These are phyloP conservation scores for Pseudachorutes palmiensis DNA, from an alignment of 1,140 invertebrate species.

Conservation along the genomic window DNA sequence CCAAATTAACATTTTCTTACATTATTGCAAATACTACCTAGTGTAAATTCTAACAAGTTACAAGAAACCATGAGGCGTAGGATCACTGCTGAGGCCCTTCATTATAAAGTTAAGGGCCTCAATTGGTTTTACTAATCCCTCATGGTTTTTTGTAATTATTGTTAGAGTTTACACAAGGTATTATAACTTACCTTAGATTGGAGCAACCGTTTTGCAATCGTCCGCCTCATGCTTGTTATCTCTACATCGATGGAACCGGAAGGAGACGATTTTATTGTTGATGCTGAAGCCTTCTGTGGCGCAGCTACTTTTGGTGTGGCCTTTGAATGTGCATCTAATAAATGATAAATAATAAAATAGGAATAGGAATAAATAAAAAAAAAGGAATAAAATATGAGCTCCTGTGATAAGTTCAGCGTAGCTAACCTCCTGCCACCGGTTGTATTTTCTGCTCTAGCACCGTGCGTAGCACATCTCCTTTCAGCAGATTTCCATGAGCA, in stretches of 20 bases:
- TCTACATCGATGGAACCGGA: slow-evolving; percentile 42
- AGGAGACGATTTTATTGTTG: background rate
- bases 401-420: background rate
- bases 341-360: too few relatives aligned
- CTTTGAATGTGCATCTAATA: too few relatives aligned
- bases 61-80: too few relatives aligned
- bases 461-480: slow-evolving; percentile 56
- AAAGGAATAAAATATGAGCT: background rate
- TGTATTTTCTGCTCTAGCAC: slow-evolving; percentile 51
- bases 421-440: slow-evolving; percentile 16
- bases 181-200: slow-evolving; percentile 49
- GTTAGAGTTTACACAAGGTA: background rate
- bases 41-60: too few relatives aligned
- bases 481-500: slow-evolving; percentile 52
- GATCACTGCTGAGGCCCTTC: too few relatives aligned
- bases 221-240: slow-evolving; percentile 44
- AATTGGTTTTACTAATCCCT: too few relatives aligned
- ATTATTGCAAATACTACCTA: too few relatives aligned
- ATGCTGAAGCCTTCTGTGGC: background rate
- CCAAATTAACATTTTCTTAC: background rate
- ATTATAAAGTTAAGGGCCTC: too few relatives aligned
- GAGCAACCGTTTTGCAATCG: slow-evolving; percentile 53
- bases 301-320: too few relatives aligned
- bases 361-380: too few relatives aligned
- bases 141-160: too few relatives aligned